A percentile compares a stretch with the other conserved stretches of the same genome.
phyloP scores from a whole-genome alignment of 2,888 invertebrate species.

The Prosopocoilus inquinatus region DNA sequence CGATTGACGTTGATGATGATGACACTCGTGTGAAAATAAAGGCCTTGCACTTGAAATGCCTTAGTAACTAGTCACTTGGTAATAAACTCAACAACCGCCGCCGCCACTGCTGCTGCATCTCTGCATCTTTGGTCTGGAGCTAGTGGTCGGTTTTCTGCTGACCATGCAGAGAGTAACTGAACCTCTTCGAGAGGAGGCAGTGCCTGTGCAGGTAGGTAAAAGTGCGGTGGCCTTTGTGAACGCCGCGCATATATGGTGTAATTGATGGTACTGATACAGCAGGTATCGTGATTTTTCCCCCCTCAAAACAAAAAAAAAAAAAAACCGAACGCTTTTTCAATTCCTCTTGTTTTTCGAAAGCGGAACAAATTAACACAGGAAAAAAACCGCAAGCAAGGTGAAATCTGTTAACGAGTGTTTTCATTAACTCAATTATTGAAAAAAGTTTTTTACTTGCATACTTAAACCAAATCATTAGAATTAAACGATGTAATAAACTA shows the following conservation, averaged over 20 bases:
- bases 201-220: slow-evolving; percentile 8
- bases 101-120: not conserved
- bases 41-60: slow-evolving; percentile 20
- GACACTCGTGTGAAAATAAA: not conserved
- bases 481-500: too few species aligned
- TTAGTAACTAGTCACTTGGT: slow-evolving; percentile 7
- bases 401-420: too few species aligned
- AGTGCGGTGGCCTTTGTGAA: slow-evolving; percentile 14
- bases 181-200: slow-evolving; percentile 8
- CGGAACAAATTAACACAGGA: too few species aligned
- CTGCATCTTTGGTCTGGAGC: slow-evolving; percentile 1
- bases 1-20: too few species aligned
- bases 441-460: too few species aligned
- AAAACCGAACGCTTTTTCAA: too few species aligned
- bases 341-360: too few species aligned
- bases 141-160: not conserved
- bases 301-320: too few species aligned
- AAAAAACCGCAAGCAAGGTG: too few species aligned
- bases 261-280: slow-evolving; percentile 2
- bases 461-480: too few species aligned
- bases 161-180: slow-evolving; percentile 9
- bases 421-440: too few species aligned
- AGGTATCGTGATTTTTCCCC: not conserved
- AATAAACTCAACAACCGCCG: not conserved
- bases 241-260: slow-evolving; percentile 4